Evolutionary conservation across 92 coral and sea anemone genomes (phyloP), one percentile per base, ranked within the genome.

Genomic region (Hydrozoanthus gracilis): DNA sequence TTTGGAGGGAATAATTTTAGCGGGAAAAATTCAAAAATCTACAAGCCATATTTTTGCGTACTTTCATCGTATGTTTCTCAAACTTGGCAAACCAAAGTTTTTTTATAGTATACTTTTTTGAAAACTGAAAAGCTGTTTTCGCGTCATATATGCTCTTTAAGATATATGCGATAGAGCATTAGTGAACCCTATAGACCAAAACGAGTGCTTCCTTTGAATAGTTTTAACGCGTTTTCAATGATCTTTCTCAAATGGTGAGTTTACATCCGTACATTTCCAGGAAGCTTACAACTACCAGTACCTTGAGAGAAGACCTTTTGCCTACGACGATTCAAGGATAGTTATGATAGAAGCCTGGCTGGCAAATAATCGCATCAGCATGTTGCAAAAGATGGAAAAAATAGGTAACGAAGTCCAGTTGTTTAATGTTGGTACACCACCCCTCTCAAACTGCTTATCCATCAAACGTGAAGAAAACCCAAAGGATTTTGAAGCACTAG

Each of bases 281-380:
- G 82, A 77, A 56, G 82, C 82, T 0, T 77, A 77, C 45, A 77
- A 77, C 44, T 77, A 77, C 68, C 68, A 77, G 49, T 77, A 77
- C 27, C 51, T 77, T 66, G 82, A 77, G 68, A 61, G 82, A 13
- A 77, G 82, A 45, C 7, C 49, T 4, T 77, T 77, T 35, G 18
- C 82, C 3, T 77, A 77, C 69, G 82, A 77, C 18, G 82, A 77
- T 55, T 77, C 82, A 66, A 77, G 68, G 39, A 48, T 77, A 6
- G 82, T 77, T 8, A 77, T 77, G 82, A 77, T 77, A 8, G 82
- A 77, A 12, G 82, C 82, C 48, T 77, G 82, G 82, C 82, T 77
- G 8, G 82, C 82, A 12, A 77, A 77, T 11, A 77, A 77, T 7
- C 82, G 82, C 27, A 77, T 77, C 51, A 77, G 68, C 69, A 55